Evolutionary conservation across 2,113 vertebrate species (phyloP).

Genomic region (Dromas ardeola): DNA sequence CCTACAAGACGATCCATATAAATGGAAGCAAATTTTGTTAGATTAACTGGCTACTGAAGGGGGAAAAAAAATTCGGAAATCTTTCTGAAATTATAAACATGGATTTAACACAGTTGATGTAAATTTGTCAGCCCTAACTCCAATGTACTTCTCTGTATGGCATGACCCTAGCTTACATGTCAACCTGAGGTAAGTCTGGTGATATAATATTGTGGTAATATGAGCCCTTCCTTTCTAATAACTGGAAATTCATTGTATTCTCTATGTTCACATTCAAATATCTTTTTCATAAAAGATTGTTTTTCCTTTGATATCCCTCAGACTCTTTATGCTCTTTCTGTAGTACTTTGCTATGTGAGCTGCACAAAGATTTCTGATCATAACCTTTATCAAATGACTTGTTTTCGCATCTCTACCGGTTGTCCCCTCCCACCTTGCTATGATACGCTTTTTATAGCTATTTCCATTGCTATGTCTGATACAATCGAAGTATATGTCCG

Average conservation of each 20-base stretch:
- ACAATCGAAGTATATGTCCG: accelerated
- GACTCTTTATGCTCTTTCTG: neutral
- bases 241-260: neutral
- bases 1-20: neutral
- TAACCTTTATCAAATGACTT: neutral
- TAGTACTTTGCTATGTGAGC: neutral
- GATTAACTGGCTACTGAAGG: neutral
- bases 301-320: neutral
- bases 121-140: neutral
- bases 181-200: neutral
- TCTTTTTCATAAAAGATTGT: neutral
- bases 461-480: neutral
- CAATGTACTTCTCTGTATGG: neutral
- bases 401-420: neutral
- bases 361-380: neutral
- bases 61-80: neutral
- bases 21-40: neutral
- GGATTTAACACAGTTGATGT: neutral
- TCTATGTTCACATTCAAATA: neutral
- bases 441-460: neutral
- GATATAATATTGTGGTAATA: neutral
- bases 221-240: neutral
- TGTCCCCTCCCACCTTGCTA: neutral
- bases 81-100: neutral
- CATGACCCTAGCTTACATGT: neutral